Conservation (phyloP, 2,888 invertebrate species). For the Pseudeuparius sepicola region DNA sequence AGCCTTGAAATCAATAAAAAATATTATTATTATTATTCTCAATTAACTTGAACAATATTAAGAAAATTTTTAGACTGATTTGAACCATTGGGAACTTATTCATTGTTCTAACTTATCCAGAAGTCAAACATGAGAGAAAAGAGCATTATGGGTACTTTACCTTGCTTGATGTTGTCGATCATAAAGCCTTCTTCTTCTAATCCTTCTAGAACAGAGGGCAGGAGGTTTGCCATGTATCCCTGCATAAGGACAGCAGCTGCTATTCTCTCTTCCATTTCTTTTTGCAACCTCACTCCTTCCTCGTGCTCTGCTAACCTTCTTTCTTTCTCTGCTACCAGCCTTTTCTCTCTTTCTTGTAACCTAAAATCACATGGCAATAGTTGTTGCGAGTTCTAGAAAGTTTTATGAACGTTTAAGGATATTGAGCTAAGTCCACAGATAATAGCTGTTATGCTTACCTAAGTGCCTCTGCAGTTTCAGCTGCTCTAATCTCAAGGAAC, state of each 20-base stretch:
- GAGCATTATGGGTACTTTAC: conserved; percentile 37
- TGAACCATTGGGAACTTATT: no score
- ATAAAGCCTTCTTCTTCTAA: conserved; percentile 66
- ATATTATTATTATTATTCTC: no score
- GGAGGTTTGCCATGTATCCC: conserved; percentile 76
- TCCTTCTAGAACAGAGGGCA: conserved; percentile 75
- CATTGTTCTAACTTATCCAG: no score
- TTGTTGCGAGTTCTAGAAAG: no score
- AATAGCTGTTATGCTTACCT: conserved; percentile 8
- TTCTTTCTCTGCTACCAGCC: conserved; percentile 60
- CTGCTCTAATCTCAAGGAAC: conserved; percentile 61
- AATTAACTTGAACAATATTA: no score
- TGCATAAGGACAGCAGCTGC: conserved; percentile 75
- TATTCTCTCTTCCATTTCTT: conserved; percentile 64
- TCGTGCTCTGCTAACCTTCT: conserved; percentile 62
- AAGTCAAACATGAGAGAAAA: no score
- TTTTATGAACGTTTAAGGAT: no score
- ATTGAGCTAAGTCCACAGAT: no score
- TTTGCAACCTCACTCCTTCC: conserved; percentile 50
- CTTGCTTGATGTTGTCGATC: conserved; percentile 50
- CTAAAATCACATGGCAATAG: no score
- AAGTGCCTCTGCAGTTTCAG: conserved; percentile 63
- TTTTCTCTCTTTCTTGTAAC: conserved; percentile 67
- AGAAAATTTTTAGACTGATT: no score
- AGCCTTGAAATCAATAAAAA: no score